Evolutionary conservation across 2,797 vertebrate genomes (phyloP).

Genomic region (Xenops minutus): DNA sequence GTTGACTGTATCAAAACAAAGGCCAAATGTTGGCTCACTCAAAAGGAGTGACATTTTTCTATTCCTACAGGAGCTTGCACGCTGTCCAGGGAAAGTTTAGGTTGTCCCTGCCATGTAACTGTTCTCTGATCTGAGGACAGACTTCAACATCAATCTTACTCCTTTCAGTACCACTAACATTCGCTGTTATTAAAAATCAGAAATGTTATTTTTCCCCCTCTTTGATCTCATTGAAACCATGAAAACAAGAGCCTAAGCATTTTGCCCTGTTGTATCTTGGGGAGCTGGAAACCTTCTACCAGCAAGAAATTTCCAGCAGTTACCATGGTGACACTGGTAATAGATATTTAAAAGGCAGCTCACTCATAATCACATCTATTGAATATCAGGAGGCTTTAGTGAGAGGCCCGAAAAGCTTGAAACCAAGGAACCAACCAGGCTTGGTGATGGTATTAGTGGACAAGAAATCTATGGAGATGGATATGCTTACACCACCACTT

Average conservation of each 20-base stretch:
- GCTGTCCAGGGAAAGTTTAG: not conserved
- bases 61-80: not conserved
- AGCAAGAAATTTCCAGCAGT: conserved; percentile 35
- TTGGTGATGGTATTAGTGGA: not conserved
- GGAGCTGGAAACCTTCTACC: conserved; percentile 34
- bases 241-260: conserved; percentile 12
- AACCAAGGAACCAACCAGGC: not conserved
- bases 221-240: not conserved
- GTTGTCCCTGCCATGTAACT: not conserved
- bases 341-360: conserved; percentile 57
- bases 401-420: not conserved
- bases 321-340: conserved; percentile 63
- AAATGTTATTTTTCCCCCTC: not conserved
- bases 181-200: not conserved
- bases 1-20: not conserved
- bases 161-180: not conserved
- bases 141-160: not conserved
- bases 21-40: not conserved
- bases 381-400: not conserved
- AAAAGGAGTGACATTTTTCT: not conserved
- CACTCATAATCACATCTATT: conserved; percentile 52
- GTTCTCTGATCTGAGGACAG: not conserved
- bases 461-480: not conserved
- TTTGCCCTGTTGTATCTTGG: not conserved
- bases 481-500: not conserved